Percentiles rank a stretch among this genome's conserved stretches.
Conservation (phyloP, 2,113 vertebrate genomes). For the Ursus arctos region DNA sequence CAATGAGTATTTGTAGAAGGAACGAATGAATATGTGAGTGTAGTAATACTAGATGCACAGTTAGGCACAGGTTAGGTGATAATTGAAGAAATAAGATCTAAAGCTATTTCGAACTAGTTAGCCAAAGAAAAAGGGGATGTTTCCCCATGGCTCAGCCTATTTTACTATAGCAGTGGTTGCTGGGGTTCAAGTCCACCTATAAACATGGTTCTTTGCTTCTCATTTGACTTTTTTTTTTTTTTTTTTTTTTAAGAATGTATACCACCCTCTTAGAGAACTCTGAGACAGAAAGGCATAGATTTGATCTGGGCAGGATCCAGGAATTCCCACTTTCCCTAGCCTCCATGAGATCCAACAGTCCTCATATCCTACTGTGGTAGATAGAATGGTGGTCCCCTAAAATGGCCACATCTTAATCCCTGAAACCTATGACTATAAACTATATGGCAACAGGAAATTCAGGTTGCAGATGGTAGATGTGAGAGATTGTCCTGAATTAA, state of each 20-base stretch:
- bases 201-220: neutral
- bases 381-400: neutral
- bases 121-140: neutral
- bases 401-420: neutral
- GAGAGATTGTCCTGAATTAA: neutral
- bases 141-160: neutral
- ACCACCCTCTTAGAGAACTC: neutral
- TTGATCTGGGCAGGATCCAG: neutral
- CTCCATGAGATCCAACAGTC: neutral
- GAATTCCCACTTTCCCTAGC: neutral
- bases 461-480: neutral
- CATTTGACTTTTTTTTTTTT: neutral
- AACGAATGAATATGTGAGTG: neutral
- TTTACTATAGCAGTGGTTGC: neutral
- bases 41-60: neutral
- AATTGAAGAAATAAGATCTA: neutral
- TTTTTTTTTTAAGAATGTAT: neutral
- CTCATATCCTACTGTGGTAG: neutral
- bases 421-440: neutral
- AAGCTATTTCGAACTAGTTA: neutral
- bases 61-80: neutral
- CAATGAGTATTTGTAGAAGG: neutral
- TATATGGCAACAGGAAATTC: neutral
- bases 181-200: neutral
- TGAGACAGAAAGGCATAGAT: neutral